Evolutionary conservation across 2,113 vertebrate species (phyloP).

Genomic region (Clarias macrocephalus): DNA sequence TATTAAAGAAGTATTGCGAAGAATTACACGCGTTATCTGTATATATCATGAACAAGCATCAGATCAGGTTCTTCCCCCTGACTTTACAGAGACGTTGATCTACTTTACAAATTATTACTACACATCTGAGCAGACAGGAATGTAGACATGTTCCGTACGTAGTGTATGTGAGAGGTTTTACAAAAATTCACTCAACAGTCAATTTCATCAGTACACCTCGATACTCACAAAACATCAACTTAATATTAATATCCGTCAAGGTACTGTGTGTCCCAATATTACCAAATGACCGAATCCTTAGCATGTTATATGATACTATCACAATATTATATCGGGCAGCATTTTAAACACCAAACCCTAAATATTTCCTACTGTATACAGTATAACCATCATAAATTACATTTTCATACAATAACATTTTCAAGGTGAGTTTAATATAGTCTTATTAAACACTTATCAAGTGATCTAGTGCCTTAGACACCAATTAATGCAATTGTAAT

Average conservation of each 20-base stretch:
- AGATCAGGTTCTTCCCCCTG: background rate
- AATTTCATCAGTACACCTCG: background rate
- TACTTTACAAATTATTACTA: slow-evolving; percentile 1
- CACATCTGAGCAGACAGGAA: background rate
- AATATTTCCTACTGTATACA: no score
- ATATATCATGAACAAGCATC: background rate
- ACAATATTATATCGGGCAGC: background rate
- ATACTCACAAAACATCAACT: slow-evolving; percentile 16
- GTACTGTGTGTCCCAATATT: no score
- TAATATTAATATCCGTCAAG: slow-evolving; percentile 7
- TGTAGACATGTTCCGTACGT: background rate
- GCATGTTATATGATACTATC: background rate
- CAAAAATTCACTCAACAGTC: slow-evolving; percentile 1
- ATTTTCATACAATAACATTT: background rate
- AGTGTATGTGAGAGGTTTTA: background rate
- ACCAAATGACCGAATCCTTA: background rate
- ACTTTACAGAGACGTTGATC: background rate
- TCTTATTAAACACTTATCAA: background rate
- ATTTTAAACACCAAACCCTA: background rate
- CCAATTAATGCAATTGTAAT: background rate
- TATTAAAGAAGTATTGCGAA: slow-evolving; percentile 35
- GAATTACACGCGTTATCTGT: slow-evolving; percentile 19
- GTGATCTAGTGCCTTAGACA: background rate
- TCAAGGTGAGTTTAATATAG: background rate
- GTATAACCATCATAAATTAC: background rate